phyloP scores from a whole-genome alignment of 2,888 invertebrate genomes.

The Archips crataeganus region DNA sequence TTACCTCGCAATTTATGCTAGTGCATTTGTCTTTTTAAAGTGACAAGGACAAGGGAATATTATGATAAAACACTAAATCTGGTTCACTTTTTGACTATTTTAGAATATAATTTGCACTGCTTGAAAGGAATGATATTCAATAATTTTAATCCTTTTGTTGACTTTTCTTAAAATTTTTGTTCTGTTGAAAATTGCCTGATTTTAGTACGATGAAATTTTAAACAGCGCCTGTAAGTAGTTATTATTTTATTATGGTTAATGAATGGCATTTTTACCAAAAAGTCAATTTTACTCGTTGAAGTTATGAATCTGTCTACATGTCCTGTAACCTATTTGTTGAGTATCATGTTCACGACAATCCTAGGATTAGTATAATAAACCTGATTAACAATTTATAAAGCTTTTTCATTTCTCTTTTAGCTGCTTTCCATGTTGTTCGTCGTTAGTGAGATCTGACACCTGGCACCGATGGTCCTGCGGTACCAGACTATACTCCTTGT shows the following conservation, averaged over 20 bases:
- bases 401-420: constrained; percentile 16
- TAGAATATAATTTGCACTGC: constrained; percentile 47
- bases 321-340: constrained; percentile 61
- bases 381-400: constrained; percentile 65
- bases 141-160: constrained; percentile 51
- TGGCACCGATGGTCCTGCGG: too few relatives aligned
- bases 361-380: constrained; percentile 79
- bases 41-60: constrained; percentile 10
- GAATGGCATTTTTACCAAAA: constrained; percentile 69
- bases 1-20: constrained; percentile 55
- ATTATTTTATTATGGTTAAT: constrained; percentile 51
- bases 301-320: constrained; percentile 50
- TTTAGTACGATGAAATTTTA: constrained; percentile 50
- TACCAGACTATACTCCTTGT: too few relatives aligned
- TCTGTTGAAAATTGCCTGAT: constrained; percentile 63
- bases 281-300: constrained; percentile 68
- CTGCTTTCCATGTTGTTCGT: too few relatives aligned
- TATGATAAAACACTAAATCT: constrained; percentile 10
- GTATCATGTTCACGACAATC: constrained; percentile 75
- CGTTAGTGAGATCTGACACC: too few relatives aligned
- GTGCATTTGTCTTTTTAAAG: constrained; percentile 38
- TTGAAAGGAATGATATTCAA: constrained; percentile 45
- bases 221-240: constrained; percentile 58
- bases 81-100: constrained; percentile 20
- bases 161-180: constrained; percentile 64